Conservation (phyloP, 2,888 invertebrate genomes). For the Polylopha cassiicola region DNA sequence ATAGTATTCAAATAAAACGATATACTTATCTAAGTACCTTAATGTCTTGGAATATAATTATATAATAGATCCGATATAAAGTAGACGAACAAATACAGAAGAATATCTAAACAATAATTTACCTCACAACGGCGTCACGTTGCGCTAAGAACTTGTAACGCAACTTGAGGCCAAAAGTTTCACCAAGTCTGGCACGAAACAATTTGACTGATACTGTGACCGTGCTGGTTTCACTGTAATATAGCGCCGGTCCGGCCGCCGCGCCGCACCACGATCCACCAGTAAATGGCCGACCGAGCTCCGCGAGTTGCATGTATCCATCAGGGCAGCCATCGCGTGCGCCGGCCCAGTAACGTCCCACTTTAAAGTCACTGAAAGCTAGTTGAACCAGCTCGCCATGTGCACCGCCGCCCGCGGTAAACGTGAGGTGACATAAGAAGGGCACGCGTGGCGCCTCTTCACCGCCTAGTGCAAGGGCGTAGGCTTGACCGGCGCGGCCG, state of each 20-base stretch:
- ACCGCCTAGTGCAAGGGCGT: conserved; percentile 85
- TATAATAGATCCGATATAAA: not conserved
- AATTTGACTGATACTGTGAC: conserved; percentile 90
- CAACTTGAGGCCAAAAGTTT: conserved; percentile 87
- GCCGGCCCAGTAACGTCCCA: conserved; percentile 87
- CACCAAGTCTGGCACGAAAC: conserved; percentile 82
- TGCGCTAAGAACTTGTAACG: conserved; percentile 89
- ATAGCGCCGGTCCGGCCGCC: conserved; percentile 87
- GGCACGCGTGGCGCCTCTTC: conserved; percentile 83
- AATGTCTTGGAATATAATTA: no score
- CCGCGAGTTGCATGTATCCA: conserved; percentile 91
- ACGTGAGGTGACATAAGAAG: conserved; percentile 92
- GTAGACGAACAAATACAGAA: not conserved
- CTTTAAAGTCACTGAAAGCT: conserved; percentile 91
- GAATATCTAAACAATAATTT: conserved; percentile 29
- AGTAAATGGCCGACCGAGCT: conserved; percentile 90
- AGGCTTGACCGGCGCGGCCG: conserved; percentile 89
- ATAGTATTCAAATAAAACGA: no score
- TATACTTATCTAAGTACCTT: no score
- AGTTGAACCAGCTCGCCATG: conserved; percentile 94
- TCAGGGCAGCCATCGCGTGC: conserved; percentile 88
- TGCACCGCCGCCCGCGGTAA: conserved; percentile 92
- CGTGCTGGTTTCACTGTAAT: conserved; percentile 93
- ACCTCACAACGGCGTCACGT: conserved; percentile 86
- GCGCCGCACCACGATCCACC: conserved; percentile 94